A percentile compares a stretch with the other conserved stretches of the same genome.
Conservation (phyloP, 2,113 vertebrate genomes). For the Onychostoma macrolepis region DNA sequence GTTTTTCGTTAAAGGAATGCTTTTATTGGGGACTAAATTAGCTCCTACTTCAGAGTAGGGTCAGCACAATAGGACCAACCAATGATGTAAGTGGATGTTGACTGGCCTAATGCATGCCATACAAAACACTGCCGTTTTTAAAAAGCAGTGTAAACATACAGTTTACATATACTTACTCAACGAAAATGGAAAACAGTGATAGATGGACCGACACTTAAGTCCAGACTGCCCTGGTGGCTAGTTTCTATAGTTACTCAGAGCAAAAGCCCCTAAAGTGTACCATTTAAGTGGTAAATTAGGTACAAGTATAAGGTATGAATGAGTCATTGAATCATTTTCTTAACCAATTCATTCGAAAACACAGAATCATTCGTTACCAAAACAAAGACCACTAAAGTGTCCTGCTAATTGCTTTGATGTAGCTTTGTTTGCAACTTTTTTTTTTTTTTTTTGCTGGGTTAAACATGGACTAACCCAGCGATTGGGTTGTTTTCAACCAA, state of each 20-base stretch:
- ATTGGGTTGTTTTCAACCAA: no score
- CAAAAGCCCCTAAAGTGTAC: neutral
- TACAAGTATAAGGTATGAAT: neutral
- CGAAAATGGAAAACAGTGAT: neutral
- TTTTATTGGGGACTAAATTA: neutral
- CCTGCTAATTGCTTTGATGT: neutral
- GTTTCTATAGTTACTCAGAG: no score
- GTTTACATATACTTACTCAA: neutral
- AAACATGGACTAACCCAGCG: no score
- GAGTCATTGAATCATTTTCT: neutral
- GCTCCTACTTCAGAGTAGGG: no score
- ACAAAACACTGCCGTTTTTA: neutral
- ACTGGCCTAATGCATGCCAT: neutral
- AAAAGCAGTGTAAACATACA: neutral
- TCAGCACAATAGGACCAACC: neutral
- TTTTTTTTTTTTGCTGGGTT: no score
- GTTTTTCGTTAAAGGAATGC: neutral
- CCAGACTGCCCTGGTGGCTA: no score
- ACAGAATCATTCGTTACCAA: neutral
- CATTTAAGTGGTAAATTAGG: neutral
- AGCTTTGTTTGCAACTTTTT: neutral
- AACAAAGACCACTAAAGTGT: neutral
- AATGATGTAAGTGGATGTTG: neutral
- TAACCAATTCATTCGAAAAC: neutral
- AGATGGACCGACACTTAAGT: neutral